Base-by-base conservation (phyloP, 23 tunicate species). In the Styela plicata region DNA sequence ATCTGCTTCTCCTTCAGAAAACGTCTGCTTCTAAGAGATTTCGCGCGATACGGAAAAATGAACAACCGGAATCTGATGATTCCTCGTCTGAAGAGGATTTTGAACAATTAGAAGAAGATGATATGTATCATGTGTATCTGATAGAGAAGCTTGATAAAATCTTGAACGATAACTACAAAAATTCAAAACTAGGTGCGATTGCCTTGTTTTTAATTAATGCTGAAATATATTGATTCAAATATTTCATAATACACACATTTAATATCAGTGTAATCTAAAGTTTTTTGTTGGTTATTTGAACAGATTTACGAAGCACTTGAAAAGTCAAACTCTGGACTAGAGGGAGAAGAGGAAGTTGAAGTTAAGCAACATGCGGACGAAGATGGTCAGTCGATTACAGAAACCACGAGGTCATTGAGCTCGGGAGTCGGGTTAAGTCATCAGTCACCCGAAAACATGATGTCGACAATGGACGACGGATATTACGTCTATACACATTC, bases 91-190 rank as follows among this genome's bases (percentile, higher is more conserved):
- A 91, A 64, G 97, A 91, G 78, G 97, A 91, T 71, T 91, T 64
- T 78, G 90, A 91, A 71, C 70, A 77, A 27, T 35, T 91, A 27
- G 83, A 87, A 23, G 97, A 92, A 63, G 91, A 92, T 66, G 97
- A 92, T 61, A 92, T 92, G 97, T 92, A 92, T 35, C 89, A 87
- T 86, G 91, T 92, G 18, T 80, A 69, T 80, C 80, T 87, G 69
- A 34, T 92, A 84, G 97, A 92, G 37, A 87, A 87, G 44, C 88
- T 92, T n/a, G 97, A 92, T 80, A 82, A 87, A 63, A 92, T 92
- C 63, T 63, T 92, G 73, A 85, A 83, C 79, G 83, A 83, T 82
- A 87, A 79, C 69, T 91, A 91, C 63, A 69, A 68, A 68, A 74
- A 79, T 68, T 73, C 35, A 35, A 71, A 64, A 31, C 63, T 62